Evolutionary conservation across 2,113 vertebrate species (phyloP).

Genomic region (Notothenia coriiceps): DNA sequence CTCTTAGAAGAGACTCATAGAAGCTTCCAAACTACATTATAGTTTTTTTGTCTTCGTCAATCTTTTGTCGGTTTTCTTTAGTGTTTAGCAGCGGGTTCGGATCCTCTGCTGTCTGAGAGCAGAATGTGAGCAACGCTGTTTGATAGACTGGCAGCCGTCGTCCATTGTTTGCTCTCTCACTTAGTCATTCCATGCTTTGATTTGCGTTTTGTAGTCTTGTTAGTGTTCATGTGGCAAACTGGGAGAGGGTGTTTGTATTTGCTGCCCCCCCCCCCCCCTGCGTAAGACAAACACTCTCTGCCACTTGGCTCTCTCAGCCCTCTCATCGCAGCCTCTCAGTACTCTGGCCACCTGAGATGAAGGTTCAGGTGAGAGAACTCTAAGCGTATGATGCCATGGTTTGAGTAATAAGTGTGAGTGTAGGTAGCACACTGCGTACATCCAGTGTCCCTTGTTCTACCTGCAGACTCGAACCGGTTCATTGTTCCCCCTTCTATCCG

Average conservation of each 20-base stretch:
- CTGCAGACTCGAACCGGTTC: conserved; percentile 26
- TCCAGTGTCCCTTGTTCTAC: conserved; percentile 2
- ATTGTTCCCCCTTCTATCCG: conserved; percentile 35
- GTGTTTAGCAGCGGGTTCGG: conserved; percentile 12
- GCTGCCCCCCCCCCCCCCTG: neutral
- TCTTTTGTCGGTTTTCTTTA: conserved; percentile 48
- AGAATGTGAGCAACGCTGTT: conserved; percentile 19
- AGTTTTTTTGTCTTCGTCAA: conserved; percentile 52
- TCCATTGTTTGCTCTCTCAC: conserved; percentile 38
- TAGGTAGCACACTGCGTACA: conserved; percentile 22
- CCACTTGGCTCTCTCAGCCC: conserved; percentile 39
- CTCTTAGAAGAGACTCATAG: conserved; percentile 36
- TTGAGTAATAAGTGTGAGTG: conserved; percentile 26
- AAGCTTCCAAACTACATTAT: conserved; percentile 43
- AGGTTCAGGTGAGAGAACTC: conserved; percentile 56
- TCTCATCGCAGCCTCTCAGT: conserved; percentile 33
- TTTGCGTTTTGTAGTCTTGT: conserved; percentile 60
- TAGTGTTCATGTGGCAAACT: conserved; percentile 32
- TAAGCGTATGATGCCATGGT: conserved; percentile 17
- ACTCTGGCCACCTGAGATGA: conserved; percentile 52
- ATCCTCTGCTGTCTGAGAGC: conserved; percentile 33
- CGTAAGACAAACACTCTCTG: conserved; percentile 24
- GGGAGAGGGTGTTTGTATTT: conserved; percentile 43
- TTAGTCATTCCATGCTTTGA: conserved; percentile 74
- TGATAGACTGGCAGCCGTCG: conserved; percentile 47